These are phyloP conservation scores for Diarsia rubi DNA, from an alignment of 2,888 invertebrate genomes.

Conservation along the genomic window DNA sequence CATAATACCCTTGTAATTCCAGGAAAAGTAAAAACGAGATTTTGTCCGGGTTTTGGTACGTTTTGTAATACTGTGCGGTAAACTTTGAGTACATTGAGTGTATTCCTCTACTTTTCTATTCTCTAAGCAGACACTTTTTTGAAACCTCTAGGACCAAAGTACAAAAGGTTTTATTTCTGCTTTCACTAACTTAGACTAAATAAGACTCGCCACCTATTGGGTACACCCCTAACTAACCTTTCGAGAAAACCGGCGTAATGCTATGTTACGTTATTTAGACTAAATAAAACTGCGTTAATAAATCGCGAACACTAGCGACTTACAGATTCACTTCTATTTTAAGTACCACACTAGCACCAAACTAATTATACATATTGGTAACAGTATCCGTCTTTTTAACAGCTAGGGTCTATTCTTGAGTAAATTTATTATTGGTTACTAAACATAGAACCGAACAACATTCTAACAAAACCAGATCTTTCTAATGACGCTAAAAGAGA, in stretches of 20 bases:
- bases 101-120: background rate
- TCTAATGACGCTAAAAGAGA: slow-evolving; percentile 6
- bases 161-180: background rate
- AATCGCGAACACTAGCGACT: too few relatives aligned
- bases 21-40: slow-evolving; percentile 4
- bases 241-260: too few relatives aligned
- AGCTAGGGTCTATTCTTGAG: background rate
- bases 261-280: too few relatives aligned
- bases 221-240: too few relatives aligned
- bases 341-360: background rate
- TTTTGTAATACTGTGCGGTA: slow-evolving; percentile 2
- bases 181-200: background rate
- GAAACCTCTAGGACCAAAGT: background rate
- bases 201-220: background rate
- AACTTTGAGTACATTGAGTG: background rate
- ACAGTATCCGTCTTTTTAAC: background rate
- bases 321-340: background rate
- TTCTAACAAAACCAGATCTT: background rate
- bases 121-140: background rate
- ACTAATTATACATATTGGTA: background rate
- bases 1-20: slow-evolving; percentile 28
- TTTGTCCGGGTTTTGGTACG: background rate
- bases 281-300: too few relatives aligned
- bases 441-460: background rate
- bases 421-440: background rate